Evolutionary conservation across 2,113 vertebrate genomes (phyloP).

Genomic region (Apaloderma vittatum): DNA sequence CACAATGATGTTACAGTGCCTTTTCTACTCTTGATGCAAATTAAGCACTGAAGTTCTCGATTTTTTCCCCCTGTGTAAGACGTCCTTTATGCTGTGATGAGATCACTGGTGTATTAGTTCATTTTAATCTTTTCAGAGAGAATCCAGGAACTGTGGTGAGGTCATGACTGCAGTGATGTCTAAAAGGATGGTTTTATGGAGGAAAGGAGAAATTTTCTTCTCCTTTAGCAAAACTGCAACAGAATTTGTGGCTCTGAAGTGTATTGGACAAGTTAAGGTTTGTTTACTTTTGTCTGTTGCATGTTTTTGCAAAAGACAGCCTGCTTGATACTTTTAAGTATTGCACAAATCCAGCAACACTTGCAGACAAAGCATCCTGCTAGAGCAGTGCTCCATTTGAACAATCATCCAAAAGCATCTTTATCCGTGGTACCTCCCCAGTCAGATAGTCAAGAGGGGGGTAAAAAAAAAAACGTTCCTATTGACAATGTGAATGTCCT

Average conservation of each 20-base stretch:
- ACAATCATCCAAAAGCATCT: background rate
- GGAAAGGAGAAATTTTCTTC: background rate
- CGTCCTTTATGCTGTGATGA: slow-evolving; percentile 28
- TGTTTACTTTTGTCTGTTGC: background rate
- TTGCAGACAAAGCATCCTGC: background rate
- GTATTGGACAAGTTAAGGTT: background rate
- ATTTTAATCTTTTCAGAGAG: slow-evolving; percentile 53
- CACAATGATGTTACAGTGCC: background rate
- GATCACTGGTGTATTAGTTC: slow-evolving; percentile 46
- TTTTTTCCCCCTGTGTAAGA: background rate
- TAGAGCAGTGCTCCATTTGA: background rate
- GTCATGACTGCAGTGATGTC: slow-evolving; percentile 51
- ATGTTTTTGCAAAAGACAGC: background rate
- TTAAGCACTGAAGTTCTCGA: background rate
- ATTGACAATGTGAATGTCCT: background rate
- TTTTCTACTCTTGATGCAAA: background rate
- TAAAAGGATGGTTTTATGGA: slow-evolving; percentile 1
- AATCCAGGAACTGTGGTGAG: background rate
- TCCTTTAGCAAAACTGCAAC: background rate
- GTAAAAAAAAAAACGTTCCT: background rate
- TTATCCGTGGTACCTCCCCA: background rate
- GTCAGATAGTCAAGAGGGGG: background rate
- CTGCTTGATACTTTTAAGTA: background rate
- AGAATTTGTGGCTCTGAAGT: background rate
- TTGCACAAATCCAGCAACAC: background rate